Evolutionary conservation across 2,888 invertebrate species (phyloP).

Genomic region (Erynnis tages): DNA sequence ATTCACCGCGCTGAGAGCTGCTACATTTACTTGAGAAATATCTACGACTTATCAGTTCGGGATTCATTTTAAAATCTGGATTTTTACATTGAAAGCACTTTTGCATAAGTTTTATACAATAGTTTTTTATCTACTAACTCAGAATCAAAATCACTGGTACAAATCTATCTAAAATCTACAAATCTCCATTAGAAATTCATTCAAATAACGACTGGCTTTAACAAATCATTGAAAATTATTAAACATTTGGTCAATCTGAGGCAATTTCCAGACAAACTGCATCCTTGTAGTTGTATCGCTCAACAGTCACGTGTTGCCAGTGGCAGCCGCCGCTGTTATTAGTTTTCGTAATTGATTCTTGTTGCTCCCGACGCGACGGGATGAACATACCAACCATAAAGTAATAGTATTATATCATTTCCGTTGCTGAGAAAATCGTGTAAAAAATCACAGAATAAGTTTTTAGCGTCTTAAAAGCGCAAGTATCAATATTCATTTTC

Average conservation of each 20-base stretch:
- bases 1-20: constrained; percentile 32
- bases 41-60: not conserved
- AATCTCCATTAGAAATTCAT: too few relatives aligned
- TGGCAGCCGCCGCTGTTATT: constrained; percentile 22
- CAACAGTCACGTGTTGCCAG: constrained; percentile 21
- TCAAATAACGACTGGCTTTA: too few relatives aligned
- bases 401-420: not conserved
- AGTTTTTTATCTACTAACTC: too few relatives aligned
- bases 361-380: not conserved
- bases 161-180: too few relatives aligned
- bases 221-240: too few relatives aligned
- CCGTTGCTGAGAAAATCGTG: not conserved
- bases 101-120: too few relatives aligned
- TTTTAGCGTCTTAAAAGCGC: too few relatives aligned
- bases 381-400: constrained; percentile 2
- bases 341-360: constrained; percentile 26
- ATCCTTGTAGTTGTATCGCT: constrained; percentile 10
- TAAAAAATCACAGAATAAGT: too few relatives aligned
- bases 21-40: constrained; percentile 8
- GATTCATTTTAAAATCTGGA: constrained; percentile 1
- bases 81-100: too few relatives aligned
- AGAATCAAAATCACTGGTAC: too few relatives aligned
- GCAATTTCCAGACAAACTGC: not conserved
- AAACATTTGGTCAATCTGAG: too few relatives aligned
- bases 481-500: too few relatives aligned